Conservation (phyloP, 2,113 vertebrate species). For the Poecile atricapillus region DNA sequence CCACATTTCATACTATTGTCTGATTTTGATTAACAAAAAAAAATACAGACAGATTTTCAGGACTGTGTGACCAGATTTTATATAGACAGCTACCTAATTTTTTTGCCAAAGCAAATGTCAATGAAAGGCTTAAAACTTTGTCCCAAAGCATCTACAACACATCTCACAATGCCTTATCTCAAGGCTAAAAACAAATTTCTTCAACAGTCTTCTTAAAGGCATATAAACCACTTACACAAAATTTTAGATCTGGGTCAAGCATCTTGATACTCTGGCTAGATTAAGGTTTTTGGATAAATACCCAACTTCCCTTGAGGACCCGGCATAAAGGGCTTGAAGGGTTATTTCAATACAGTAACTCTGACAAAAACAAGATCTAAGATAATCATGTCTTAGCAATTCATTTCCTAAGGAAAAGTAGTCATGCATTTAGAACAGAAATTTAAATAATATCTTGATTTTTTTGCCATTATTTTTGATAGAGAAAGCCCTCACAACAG, state of each 20-base stretch:
- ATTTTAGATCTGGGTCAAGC: not conserved
- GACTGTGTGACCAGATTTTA: not conserved
- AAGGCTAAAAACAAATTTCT: not conserved
- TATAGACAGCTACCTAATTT: not conserved
- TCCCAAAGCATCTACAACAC: not conserved
- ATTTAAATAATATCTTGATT: not conserved
- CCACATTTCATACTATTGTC: not conserved
- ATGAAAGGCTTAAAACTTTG: not conserved
- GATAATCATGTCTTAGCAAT: not conserved
- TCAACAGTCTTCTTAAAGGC: not conserved
- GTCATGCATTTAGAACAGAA: not conserved
- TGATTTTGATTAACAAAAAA: not conserved
- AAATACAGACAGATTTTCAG: not conserved
- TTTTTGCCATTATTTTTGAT: not conserved
- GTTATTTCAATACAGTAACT: not conserved
- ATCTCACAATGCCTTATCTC: not conserved
- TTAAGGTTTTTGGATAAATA: not conserved
- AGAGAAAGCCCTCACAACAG: not conserved
- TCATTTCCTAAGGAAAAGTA: not conserved
- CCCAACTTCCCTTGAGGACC: accelerated
- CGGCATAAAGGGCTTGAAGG: not conserved
- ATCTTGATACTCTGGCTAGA: not conserved
- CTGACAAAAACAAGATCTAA: not conserved
- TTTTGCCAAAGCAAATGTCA: not conserved
- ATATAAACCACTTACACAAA: not conserved